Percentiles rank a stretch among this genome's conserved stretches.
Conservation (phyloP, 2,113 vertebrate species). For the Megaceryle maxima region DNA sequence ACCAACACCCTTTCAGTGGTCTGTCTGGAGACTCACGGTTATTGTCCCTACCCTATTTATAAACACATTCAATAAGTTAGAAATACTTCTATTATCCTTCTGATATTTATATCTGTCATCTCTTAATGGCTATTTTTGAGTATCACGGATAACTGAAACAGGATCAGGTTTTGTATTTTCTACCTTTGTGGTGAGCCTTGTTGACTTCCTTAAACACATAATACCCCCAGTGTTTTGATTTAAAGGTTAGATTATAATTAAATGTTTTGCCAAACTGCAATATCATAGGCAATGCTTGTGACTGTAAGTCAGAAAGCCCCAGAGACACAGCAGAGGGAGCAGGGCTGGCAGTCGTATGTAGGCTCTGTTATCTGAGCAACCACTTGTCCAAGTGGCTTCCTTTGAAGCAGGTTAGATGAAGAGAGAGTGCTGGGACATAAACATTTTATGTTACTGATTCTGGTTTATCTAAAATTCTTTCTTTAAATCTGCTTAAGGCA, state of each 20-base stretch:
- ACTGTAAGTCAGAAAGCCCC: not conserved
- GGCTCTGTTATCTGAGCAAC: not conserved
- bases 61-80: not conserved
- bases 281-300: not conserved
- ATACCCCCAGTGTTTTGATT: not conserved
- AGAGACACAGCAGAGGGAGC: not conserved
- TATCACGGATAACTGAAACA: not conserved
- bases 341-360: not conserved
- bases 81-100: not conserved
- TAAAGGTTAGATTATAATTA: not conserved
- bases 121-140: not conserved
- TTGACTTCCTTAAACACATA: conserved; percentile 10
- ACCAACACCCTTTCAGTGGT: not conserved
- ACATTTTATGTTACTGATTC: not conserved
- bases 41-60: conserved; percentile 30
- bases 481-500: not conserved
- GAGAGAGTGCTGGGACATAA: not conserved
- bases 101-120: not conserved
- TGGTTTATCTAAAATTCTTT: not conserved
- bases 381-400: not conserved
- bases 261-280: not conserved
- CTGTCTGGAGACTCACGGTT: not conserved
- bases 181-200: not conserved
- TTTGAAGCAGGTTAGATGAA: not conserved
- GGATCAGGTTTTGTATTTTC: not conserved